Evolutionary conservation across 1,140 invertebrate species (phyloP), one percentile per base, ranked within the genome.

Genomic region (Venturia canescens): DNA sequence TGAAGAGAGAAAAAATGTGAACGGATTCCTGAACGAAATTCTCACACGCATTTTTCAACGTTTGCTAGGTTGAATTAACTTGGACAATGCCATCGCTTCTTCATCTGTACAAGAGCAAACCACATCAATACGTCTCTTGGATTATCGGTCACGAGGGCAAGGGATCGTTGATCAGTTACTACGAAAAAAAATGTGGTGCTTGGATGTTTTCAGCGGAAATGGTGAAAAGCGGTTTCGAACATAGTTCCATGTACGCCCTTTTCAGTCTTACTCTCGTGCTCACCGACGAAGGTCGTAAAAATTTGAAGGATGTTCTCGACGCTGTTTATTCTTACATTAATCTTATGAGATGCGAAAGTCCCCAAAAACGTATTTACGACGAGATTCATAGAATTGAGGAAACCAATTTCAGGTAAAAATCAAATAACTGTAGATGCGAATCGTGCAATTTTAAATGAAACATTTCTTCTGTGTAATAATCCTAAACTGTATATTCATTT

Each of bases 121-220:
- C 96, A 0, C 93, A 96, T 80, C 93, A 96, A 67, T 97, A 98
- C 85, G 87, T 98, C 0, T 95, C 96, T 0, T 97, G 95, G 90
- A 89, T 98, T 6, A 91, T 98, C 6, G 97, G 97, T 0, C 96
- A 98, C 89, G 97, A 98, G 91, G 97, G 97, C 1, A 94, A 95
- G 84, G 97, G 97, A 27, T 97, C 97, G 84, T 90, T 99, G 15
- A 93, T 98, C 0, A 96, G 96, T 50, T 97, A 96, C 92, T 99
- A 38, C 94, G 96, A 80, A 94, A 95, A 71, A 96, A 95, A 91
- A 94, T 97, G 34, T 98, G 97, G 97, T 97, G 95, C 2, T 90
- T 98, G 3, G 95, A 94, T n/a, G 93, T 98, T 15, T 94, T 93
- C 78, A 94, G 94, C 7, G 97, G 96, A 6, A 95, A 95, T 84